These are phyloP conservation scores for Otis tarda DNA, from an alignment of 2,113 vertebrate genomes.

Conservation along the genomic window DNA sequence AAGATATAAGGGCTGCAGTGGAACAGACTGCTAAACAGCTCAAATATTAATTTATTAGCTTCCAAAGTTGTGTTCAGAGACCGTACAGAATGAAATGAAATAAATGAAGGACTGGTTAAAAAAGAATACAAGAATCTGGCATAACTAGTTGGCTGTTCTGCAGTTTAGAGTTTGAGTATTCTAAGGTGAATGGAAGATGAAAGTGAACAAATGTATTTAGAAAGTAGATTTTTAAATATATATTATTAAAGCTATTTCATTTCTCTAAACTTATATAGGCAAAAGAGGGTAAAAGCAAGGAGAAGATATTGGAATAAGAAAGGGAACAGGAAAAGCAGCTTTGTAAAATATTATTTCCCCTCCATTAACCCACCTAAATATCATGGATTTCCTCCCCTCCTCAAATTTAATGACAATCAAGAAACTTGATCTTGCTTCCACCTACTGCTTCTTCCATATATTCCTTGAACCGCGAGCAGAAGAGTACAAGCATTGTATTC, in stretches of 20 bases:
- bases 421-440: background rate
- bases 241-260: conserved; percentile 23
- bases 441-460: background rate
- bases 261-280: background rate
- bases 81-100: conserved; percentile 44
- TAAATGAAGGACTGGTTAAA: conserved; percentile 16
- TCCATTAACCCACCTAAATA: background rate
- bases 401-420: background rate
- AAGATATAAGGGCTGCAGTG: conserved; percentile 53
- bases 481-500: background rate
- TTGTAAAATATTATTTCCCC: background rate
- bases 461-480: background rate
- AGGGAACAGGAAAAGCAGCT: background rate
- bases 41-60: conserved; percentile 71
- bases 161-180: conserved; percentile 39
- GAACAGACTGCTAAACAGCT: conserved; percentile 56
- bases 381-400: background rate
- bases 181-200: conserved; percentile 18
- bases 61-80: conserved; percentile 46
- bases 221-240: conserved; percentile 43
- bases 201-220: conserved; percentile 54
- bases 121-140: conserved; percentile 3
- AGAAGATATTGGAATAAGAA: background rate
- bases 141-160: conserved; percentile 38
- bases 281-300: background rate